Base-by-base conservation (phyloP, 2,888 invertebrate genomes). In the Notodonta dromedarius region DNA sequence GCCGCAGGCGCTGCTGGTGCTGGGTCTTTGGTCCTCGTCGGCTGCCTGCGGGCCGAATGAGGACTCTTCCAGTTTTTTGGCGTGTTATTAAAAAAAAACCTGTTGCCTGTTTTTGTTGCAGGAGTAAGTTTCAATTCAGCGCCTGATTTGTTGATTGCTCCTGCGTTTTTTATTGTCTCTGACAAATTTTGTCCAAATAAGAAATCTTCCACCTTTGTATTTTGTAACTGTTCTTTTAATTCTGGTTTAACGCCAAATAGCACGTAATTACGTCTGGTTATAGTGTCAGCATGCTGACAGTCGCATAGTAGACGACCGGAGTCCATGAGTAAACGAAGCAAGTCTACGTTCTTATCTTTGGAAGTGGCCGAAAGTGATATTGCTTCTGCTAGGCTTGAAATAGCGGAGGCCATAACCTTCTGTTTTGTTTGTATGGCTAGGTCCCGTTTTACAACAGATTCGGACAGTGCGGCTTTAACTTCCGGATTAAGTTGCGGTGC, bases 401-500 rank as follows among this genome's bases (percentile, higher is more conserved):
- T 65, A 7, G 70, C 73, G 4, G 58, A 48, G 7, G 68, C 60
- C 4, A 74, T 8, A 44, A 72, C 73, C 51, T 67, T 73, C 61
- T 78, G 78, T 65, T 63, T 71, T 3, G n/a, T 6, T 52, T 71
- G 70, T 8, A 77, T 73, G 0, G 44, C 68, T n/a, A 67, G 70
- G 48, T 77, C 76, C 9, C 69, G 42, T 32, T 76, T 74, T 0
- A 63, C 13, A 0, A 69, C 51, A 0, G 35, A 1, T n/a, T 74
- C 72, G 3, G 73, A 57, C 2, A 75, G 32, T 0, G 73, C 71
- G 0, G 67, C 70, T 48, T 67, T 69, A 12, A 74, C 59, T 56
- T 77, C 76, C 0, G 66, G 57, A 55, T 79, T 77, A 0, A 76
- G 39, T n/a, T 35, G 35, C 3, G 78, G 76, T 7, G 76, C 66